Percentiles rank a stretch among this genome's conserved stretches.
Evolutionary conservation across 2,797 vertebrate genomes (phyloP).

Genomic region (Poecilia picta): DNA sequence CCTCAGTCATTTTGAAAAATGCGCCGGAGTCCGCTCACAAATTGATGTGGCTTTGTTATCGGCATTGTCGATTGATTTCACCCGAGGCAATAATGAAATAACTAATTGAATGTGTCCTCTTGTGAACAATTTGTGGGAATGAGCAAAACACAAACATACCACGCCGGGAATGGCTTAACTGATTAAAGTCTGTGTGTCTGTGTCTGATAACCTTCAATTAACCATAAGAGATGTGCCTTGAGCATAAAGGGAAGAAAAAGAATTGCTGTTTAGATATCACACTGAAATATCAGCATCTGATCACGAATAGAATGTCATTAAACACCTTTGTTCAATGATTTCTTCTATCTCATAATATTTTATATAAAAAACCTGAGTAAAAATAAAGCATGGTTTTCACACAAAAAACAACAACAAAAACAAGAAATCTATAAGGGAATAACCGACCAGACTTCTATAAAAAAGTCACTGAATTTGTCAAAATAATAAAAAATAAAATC

Average conservation of each 20-base stretch:
- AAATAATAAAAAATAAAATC: not conserved
- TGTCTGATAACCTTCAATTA: constrained; percentile 73
- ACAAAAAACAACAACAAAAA: not conserved
- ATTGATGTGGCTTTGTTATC: constrained; percentile 79
- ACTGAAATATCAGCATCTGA: not conserved
- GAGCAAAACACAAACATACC: constrained; percentile 58
- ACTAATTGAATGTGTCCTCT: constrained; percentile 81
- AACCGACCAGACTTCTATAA: not conserved
- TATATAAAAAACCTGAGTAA: not conserved
- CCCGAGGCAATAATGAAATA: constrained; percentile 78
- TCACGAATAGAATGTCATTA: not conserved
- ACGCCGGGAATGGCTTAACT: constrained; percentile 61
- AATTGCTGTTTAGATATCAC: constrained; percentile 15
- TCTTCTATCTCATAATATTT: not conserved
- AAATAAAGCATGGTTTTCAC: not conserved
- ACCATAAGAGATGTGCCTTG: constrained; percentile 39
- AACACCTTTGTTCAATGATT: not conserved
- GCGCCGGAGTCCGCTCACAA: constrained; percentile 63
- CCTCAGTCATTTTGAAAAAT: constrained; percentile 76
- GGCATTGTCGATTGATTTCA: constrained; percentile 79
- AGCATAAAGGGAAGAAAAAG: constrained; percentile 3
- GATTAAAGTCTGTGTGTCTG: constrained; percentile 55
- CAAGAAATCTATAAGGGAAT: not conserved
- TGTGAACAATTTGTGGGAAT: constrained; percentile 80
- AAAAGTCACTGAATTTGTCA: not conserved